Percentiles rank a stretch among this genome's conserved stretches.
Evolutionary conservation across 2,888 invertebrate species (phyloP).

Genomic region (Orchesellides sinensis): DNA sequence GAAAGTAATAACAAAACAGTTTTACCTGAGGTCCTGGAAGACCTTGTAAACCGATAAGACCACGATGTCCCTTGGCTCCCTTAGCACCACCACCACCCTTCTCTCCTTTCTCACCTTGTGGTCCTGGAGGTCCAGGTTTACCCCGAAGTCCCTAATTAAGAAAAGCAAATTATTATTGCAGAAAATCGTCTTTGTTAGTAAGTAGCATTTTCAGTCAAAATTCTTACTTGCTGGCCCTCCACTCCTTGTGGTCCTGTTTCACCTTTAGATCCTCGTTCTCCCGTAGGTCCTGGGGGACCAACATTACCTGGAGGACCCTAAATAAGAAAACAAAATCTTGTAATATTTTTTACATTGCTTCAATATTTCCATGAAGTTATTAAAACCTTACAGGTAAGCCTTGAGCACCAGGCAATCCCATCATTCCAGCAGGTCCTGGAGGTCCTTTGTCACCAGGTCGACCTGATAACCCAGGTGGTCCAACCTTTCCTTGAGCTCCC

Average conservation of each 20-base stretch:
- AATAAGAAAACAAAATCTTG: not conserved
- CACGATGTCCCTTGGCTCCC: slow-evolving; percentile 89
- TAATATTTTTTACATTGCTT: not conserved
- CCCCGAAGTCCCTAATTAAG: slow-evolving; percentile 83
- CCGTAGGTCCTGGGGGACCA: slow-evolving; percentile 84
- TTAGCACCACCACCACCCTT: slow-evolving; percentile 82
- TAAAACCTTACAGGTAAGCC: slow-evolving; percentile 84
- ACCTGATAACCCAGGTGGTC: slow-evolving; percentile 85
- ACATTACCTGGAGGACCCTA: slow-evolving; percentile 84
- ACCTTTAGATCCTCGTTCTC: slow-evolving; percentile 85
- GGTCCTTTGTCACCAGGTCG: slow-evolving; percentile 87
- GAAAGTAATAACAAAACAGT: not conserved
- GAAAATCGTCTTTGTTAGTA: not conserved
- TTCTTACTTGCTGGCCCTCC: slow-evolving; percentile 82
- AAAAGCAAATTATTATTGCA: not conserved
- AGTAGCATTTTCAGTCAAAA: not conserved
- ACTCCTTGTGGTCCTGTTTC: slow-evolving; percentile 86
- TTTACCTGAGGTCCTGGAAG: slow-evolving; percentile 82
- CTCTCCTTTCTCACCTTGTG: slow-evolving; percentile 84
- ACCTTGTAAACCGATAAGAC: slow-evolving; percentile 90
- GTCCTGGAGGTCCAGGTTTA: slow-evolving; percentile 86
- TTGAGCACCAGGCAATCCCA: slow-evolving; percentile 83
- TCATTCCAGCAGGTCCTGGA: slow-evolving; percentile 81
- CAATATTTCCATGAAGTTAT: slow-evolving; percentile 7
- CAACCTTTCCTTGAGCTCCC: slow-evolving; percentile 77